Evolutionary conservation across 2,888 invertebrate species (phyloP), one percentile per base, ranked within the genome.

Genomic region (Notodonta ziczac): DNA sequence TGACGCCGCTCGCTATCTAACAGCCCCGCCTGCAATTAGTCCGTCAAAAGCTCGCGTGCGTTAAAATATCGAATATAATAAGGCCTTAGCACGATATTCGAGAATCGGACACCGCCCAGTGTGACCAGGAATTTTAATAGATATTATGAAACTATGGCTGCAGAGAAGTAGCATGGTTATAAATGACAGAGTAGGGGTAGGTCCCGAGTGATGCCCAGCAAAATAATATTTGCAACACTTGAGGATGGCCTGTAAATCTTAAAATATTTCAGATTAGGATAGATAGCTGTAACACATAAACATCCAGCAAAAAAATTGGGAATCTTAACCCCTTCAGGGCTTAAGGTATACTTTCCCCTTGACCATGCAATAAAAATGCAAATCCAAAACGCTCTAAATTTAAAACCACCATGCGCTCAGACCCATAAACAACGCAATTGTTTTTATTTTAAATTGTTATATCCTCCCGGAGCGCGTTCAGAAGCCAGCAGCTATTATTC

Each of bases 21-120:
- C 76, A 73, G 70, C 79, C 76, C 73, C 75, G 75, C 74, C 78
- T 77, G 82, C 85, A 88, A 88, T 87, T 88, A 89, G 81, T 74
- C 74, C 82, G 87, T 84, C 86, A 84, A 78, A 81, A 80, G 80
- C 72, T 89, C 83, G 90, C 89, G 91, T 90, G 89, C 83, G 83
- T 82, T 78, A 78, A 84, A 73, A 83, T 82, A 81, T 80, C 81
- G 78, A 78, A 83, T 86, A 85, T 90, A 91, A 90, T 89, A 88
- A 88, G 81, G 73, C 66, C 55, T 58, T 63, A 69, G 81, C 90
- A 90, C 88, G 88, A 82, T 75, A 87, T 68, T 74, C 72, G 66
- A 77, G 81, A 75, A 81, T 78, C 78, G 78, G 72, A 78, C 80
- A 81, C 78, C 82, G 69, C 77, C 81, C 73, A 0, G 16, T 65